Evolutionary conservation across 53 echinoderm and acorn worm species (phyloP).

Genomic region (Mesocentrotus franciscanus): DNA sequence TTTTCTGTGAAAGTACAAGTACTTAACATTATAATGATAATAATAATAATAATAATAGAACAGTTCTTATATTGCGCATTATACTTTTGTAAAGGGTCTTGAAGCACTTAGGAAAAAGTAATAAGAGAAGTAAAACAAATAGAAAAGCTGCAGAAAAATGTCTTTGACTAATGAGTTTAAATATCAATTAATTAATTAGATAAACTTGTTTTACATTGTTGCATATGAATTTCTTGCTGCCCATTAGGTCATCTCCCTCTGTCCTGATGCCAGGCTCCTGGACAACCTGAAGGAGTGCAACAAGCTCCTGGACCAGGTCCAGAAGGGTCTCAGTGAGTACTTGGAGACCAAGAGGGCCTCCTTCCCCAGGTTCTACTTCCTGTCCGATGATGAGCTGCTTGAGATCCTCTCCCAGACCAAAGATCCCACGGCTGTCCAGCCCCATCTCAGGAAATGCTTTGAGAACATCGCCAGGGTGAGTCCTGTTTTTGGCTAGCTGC

Average conservation of each 20-base stretch:
- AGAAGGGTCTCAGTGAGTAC: slow-evolving; percentile 99
- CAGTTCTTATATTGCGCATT: too few species aligned
- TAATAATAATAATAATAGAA: too few species aligned
- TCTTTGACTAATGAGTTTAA: too few species aligned
- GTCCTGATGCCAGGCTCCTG: slow-evolving; percentile 93
- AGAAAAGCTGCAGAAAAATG: too few species aligned
- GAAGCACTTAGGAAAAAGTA: too few species aligned
- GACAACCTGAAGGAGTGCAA: slow-evolving; percentile 99
- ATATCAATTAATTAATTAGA: too few species aligned
- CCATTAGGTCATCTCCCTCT: slow-evolving; percentile 91
- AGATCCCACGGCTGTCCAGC: slow-evolving; percentile 98
- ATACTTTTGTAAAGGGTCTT: too few species aligned
- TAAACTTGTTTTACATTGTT: too few species aligned
- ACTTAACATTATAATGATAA: too few species aligned
- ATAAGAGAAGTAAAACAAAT: too few species aligned
- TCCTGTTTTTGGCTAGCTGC: neutral
- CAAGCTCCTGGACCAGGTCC: slow-evolving; percentile 99
- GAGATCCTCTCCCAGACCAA: slow-evolving; percentile 99
- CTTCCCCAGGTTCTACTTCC: slow-evolving; percentile 99
- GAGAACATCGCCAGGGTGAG: slow-evolving; percentile 95
- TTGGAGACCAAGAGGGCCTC: slow-evolving; percentile 97
- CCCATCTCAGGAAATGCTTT: slow-evolving; percentile 98
- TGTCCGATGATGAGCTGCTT: slow-evolving; percentile 97
- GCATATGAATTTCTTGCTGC: neutral
- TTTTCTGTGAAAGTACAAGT: too few species aligned